These are phyloP conservation scores for Allygus modestus DNA, from an alignment of 2,888 invertebrate species.

Conservation along the genomic window DNA sequence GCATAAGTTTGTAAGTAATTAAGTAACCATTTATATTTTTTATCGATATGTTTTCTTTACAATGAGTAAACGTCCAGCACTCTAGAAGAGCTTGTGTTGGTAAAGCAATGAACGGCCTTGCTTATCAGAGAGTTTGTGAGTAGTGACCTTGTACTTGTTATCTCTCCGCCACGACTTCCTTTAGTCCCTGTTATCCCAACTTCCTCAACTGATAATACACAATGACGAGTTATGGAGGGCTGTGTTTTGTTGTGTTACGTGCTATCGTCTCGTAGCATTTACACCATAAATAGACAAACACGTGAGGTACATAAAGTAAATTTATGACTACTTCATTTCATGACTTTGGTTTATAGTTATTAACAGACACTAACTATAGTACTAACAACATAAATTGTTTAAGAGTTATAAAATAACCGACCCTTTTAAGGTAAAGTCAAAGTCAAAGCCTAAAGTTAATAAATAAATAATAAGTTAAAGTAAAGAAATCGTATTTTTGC, in stretches of 20 bases:
- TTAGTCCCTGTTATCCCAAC: neutral
- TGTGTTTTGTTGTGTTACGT: neutral
- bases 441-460: no score
- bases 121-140: neutral
- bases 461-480: no score
- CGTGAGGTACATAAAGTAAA: neutral
- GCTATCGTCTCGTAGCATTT: conserved; percentile 9
- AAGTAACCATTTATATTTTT: no score
- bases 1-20: no score
- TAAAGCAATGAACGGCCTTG: neutral
- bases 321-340: neutral
- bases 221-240: neutral
- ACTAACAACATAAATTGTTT: no score
- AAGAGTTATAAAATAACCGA: no score
- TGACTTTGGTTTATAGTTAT: neutral
- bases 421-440: no score
- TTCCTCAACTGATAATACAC: conserved; percentile 15
- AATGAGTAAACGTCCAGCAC: no score
- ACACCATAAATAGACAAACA: neutral
- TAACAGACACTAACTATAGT: no score
- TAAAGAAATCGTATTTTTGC: no score
- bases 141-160: neutral
- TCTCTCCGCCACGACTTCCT: conserved; percentile 21
- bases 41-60: no score
- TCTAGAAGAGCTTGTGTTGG: no score